Base-by-base conservation (phyloP, 1,140 invertebrate species). In the Luehdorfia chinensis region DNA sequence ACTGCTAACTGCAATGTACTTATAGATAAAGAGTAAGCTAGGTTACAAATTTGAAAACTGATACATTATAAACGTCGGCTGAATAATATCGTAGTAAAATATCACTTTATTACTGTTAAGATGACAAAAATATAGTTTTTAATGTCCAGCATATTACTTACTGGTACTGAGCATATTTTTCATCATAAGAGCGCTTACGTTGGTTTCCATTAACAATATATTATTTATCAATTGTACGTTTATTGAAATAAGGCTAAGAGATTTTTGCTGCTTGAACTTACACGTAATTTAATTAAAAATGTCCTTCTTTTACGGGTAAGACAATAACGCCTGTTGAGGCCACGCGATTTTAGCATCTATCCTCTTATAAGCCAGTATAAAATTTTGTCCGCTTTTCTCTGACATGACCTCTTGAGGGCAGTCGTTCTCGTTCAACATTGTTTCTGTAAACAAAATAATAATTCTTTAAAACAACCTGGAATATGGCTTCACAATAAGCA, bases 301-400 rank as follows among this genome's bases (percentile, higher is more conserved):
- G 12, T 12, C 25, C n/a, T n/a, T n/a, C n/a, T 2, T 50, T 62
- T 76, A 87, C 1, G 87, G 85, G 53, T 81, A 87, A 16, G 87
- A 88, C 4, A 79, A 59, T 13, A 88, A 30, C 0, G 87, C 87
- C 47, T 88, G 87, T 46, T 88, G 93, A 2, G 97, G 97, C 97
- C 97, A 98, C 32, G 97, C 96, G 61, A 98, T 98, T 88, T 98
- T 98, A 8, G 96, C 96, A 73, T 97, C 97, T 66, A 95, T 95
- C 32, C 97, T 89, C 87, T 98, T 98, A 87, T 96, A 98, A 1
- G 96, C 97, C 71, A 99, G 93, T 68, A 96, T 93, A 79, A 94
- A 96, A 61, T 96, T 94, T 74, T 92, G 93, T 28, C 92, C 92
- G 54, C 89, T 90, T 45, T 90, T 89, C 28, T 90, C 88, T 9